Evolutionary conservation across 2,113 vertebrate species (phyloP).

Genomic region (Zootoca vivipara): DNA sequence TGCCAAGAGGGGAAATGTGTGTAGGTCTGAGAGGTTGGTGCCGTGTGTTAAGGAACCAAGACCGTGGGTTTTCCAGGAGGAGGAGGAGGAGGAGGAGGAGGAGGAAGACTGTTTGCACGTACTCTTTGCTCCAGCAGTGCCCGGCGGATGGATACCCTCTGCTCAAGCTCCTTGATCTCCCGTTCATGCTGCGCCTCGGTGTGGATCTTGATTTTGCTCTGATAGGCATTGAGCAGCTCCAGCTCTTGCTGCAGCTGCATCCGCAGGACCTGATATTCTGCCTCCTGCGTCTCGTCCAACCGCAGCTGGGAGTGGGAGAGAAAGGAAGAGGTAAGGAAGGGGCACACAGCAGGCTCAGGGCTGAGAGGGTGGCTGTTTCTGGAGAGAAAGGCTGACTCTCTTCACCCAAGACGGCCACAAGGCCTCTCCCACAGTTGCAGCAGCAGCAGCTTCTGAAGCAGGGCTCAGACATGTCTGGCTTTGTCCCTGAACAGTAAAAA

Average conservation of each 20-base stretch:
- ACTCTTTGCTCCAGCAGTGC: constrained; percentile 91
- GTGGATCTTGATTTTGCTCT: constrained; percentile 96
- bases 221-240: constrained; percentile 91
- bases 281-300: constrained; percentile 91
- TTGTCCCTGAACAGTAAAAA: no score
- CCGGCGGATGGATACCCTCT: constrained; percentile 90
- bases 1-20: no score
- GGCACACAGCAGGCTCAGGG: background rate
- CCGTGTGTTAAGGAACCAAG: background rate
- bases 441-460: background rate
- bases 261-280: constrained; percentile 88
- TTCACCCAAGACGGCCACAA: background rate
- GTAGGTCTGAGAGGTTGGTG: background rate
- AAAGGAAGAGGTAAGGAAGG: background rate
- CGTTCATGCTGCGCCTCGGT: constrained; percentile 89
- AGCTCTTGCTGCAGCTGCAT: constrained; percentile 93
- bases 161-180: constrained; percentile 90
- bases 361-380: background rate
- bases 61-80: background rate
- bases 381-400: background rate
- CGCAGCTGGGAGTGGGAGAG: constrained; percentile 76
- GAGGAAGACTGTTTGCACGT: background rate
- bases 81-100: background rate
- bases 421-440: background rate
- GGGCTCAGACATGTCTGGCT: no score